These are phyloP conservation scores for Panthera leo DNA, from an alignment of 2,113 vertebrate species.

Conservation along the genomic window DNA sequence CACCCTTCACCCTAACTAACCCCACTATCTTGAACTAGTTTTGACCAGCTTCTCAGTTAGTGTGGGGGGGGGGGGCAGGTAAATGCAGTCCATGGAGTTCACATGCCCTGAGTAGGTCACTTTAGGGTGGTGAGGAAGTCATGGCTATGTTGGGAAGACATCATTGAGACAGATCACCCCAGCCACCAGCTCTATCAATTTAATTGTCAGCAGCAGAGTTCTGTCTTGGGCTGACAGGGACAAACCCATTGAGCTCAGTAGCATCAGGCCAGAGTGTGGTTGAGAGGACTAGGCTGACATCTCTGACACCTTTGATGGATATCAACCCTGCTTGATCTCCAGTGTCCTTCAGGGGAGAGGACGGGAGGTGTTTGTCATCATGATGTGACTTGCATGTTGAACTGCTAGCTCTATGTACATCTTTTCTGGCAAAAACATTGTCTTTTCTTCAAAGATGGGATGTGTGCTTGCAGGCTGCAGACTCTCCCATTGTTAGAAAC, in stretches of 20 bases:
- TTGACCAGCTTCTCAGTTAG: not conserved
- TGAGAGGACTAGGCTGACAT: constrained; percentile 31
- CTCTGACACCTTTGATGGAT: constrained; percentile 65
- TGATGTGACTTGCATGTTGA: constrained; percentile 30
- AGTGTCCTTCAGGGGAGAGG: constrained; percentile 59
- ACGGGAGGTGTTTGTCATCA: constrained; percentile 56
- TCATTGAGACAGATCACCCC: not conserved
- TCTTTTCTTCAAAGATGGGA: constrained; percentile 3
- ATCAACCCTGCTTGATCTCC: constrained; percentile 50
- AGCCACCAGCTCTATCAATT: not conserved
- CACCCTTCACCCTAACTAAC: not conserved
- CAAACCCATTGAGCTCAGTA: constrained; percentile 1
- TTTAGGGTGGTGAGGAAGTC: not conserved
- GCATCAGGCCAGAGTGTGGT: not conserved
- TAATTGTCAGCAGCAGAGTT: constrained; percentile 33
- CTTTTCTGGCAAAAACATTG: not conserved
- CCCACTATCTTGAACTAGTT: not conserved
- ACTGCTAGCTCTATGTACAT: not conserved
- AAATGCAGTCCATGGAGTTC: not conserved
- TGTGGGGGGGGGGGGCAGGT: not conserved
- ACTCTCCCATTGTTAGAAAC: not conserved
- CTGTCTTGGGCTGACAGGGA: not conserved
- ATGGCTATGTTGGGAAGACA: not conserved
- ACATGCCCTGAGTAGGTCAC: not conserved
- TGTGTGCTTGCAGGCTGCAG: not conserved